These are phyloP conservation scores for Chelidonichthys spinosus DNA, from an alignment of 2,797 vertebrate genomes.

Conservation along the genomic window DNA sequence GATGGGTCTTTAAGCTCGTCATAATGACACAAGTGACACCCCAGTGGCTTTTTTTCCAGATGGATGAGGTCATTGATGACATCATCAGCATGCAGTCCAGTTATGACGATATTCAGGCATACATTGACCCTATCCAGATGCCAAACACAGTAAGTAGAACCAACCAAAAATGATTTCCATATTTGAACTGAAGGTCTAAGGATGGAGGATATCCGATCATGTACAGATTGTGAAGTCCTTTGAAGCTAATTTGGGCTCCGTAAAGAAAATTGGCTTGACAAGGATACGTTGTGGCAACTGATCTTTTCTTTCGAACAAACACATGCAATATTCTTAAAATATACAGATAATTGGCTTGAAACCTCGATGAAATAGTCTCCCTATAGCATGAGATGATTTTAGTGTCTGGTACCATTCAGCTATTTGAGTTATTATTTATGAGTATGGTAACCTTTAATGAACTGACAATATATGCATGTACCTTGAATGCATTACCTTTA, in stretches of 20 bases:
- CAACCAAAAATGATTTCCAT: background rate
- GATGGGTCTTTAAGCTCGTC: background rate
- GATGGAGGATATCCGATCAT: too few relatives aligned
- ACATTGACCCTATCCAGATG: constrained; percentile 92
- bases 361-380: background rate
- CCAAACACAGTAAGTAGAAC: constrained; percentile 92
- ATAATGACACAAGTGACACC: constrained; percentile 29
- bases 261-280: background rate
- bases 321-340: background rate
- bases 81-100: constrained; percentile 94
- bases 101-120: constrained; percentile 91
- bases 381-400: background rate
- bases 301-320: background rate
- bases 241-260: background rate
- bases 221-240: background rate
- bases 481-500: background rate
- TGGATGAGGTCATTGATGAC: constrained; percentile 96
- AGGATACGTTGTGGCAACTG: background rate
- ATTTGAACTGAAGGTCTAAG: background rate
- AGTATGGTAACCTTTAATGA: background rate
- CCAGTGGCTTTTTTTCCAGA: constrained; percentile 77
- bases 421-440: background rate
- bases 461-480: background rate
- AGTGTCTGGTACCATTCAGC: background rate
- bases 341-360: background rate